phyloP scores from a whole-genome alignment of 92 coral and sea anemone genomes.

The Palythoa grandiflora region DNA sequence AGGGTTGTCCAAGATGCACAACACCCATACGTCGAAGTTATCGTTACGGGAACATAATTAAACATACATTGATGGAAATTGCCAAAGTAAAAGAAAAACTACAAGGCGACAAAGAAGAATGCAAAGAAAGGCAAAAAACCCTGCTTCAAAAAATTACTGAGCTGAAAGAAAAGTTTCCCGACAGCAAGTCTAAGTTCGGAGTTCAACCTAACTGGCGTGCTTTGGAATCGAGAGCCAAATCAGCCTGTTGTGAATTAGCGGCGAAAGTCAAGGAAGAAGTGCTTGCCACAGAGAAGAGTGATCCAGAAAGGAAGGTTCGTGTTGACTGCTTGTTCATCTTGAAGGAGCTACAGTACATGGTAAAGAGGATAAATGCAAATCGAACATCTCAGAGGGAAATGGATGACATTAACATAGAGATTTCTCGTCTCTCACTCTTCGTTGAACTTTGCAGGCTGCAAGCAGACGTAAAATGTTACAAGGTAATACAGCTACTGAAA shows the following conservation, averaged over 20 bases:
- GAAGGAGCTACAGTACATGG: slow-evolving; percentile 51
- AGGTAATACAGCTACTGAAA: background rate
- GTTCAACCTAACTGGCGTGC: background rate
- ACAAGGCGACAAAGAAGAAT: slow-evolving; percentile 52
- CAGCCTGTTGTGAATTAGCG: slow-evolving; percentile 1
- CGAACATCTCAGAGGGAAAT: slow-evolving; percentile 57
- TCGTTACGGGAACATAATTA: slow-evolving; percentile 84
- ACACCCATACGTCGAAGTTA: slow-evolving; percentile 69
- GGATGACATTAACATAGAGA: slow-evolving; percentile 71
- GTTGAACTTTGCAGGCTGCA: slow-evolving; percentile 63
- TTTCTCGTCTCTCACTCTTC: slow-evolving; percentile 76
- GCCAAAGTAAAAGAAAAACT: slow-evolving; percentile 21
- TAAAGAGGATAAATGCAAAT: slow-evolving; percentile 34
- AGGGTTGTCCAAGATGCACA: slow-evolving; percentile 87
- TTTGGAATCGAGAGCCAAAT: background rate
- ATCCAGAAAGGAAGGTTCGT: slow-evolving; percentile 20
- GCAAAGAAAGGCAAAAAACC: background rate
- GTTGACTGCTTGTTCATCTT: slow-evolving; percentile 29
- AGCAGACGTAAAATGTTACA: slow-evolving; percentile 36
- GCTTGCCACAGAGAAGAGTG: background rate
- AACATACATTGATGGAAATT: slow-evolving; percentile 44
- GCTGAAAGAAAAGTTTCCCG: background rate
- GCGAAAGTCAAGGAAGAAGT: background rate
- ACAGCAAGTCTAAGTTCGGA: background rate
- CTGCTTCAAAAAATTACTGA: slow-evolving; percentile 16